Percentiles rank a stretch among this genome's conserved stretches.
These are phyloP conservation scores for Pseudomyrmex concolor DNA, from an alignment of 1,140 invertebrate genomes.

Conservation along the genomic window DNA sequence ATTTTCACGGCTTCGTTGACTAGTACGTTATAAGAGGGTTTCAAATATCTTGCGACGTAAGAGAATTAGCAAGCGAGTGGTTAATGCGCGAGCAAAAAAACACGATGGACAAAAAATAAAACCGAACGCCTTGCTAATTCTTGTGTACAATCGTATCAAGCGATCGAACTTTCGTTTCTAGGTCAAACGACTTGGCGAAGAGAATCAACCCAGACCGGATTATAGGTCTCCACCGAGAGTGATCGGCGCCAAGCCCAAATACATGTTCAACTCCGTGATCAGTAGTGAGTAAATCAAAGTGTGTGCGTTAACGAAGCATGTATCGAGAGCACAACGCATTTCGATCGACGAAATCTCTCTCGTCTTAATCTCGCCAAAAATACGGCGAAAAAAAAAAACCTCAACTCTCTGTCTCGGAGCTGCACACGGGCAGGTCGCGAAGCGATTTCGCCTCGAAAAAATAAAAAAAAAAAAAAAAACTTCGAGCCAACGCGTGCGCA, in stretches of 20 bases:
- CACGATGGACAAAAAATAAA: background rate
- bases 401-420: background rate
- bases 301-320: conserved; percentile 51
- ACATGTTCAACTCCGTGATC: conserved; percentile 70
- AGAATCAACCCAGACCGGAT: conserved; percentile 54
- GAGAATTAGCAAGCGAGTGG: conserved; percentile 13
- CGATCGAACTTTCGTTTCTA: conserved; percentile 32
- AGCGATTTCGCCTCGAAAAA: conserved; percentile 6
- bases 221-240: conserved; percentile 70
- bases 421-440: conserved; percentile 12
- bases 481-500: conserved; percentile 1
- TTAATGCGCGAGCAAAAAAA: background rate
- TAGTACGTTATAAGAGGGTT: conserved; percentile 3
- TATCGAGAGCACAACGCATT: conserved; percentile 33
- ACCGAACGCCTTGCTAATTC: background rate
- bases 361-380: conserved; percentile 12
- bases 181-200: conserved; percentile 75
- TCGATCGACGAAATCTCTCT: conserved; percentile 15
- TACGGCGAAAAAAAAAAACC: conserved; percentile 30
- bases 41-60: background rate
- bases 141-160: background rate
- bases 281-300: conserved; percentile 77
- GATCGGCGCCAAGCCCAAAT: conserved; percentile 67
- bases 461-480: background rate
- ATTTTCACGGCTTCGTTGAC: background rate